Evolutionary conservation across 2,797 vertebrate genomes (phyloP).

Genomic region (Numenius phaeopus): DNA sequence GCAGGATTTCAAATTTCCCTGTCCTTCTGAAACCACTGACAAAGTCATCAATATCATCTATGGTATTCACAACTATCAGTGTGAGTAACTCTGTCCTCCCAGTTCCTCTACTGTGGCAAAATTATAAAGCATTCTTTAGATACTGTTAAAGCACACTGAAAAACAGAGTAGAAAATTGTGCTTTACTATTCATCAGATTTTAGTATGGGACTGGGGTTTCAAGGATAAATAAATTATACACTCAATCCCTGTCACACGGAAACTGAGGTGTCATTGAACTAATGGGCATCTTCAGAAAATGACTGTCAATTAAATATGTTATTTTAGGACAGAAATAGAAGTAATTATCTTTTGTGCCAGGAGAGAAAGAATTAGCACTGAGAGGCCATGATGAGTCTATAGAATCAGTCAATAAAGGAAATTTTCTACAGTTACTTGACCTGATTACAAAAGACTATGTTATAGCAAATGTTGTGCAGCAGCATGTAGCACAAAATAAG

Average conservation of each 20-base stretch:
- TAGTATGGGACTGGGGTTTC: conserved; percentile 58
- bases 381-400: conserved; percentile 69
- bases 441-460: conserved; percentile 66
- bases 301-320: conserved; percentile 67
- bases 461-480: conserved; percentile 55
- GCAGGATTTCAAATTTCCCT: neutral
- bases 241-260: conserved; percentile 33
- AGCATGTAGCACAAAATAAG: conserved; percentile 31
- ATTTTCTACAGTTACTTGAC: conserved; percentile 79
- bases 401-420: conserved; percentile 76
- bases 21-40: neutral
- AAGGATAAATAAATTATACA: conserved; percentile 68
- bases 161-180: conserved; percentile 52
- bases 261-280: conserved; percentile 71
- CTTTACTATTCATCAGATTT: conserved; percentile 61
- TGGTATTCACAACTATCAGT: neutral
- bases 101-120: neutral
- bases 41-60: neutral
- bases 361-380: conserved; percentile 33
- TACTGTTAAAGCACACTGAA: neutral
- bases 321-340: conserved; percentile 77
- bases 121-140: neutral
- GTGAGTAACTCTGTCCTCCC: neutral
- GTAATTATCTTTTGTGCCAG: conserved; percentile 74
- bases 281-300: conserved; percentile 76